Base-by-base conservation (phyloP, 2,113 vertebrate species). In the Sphaerodactylus townsendi region DNA sequence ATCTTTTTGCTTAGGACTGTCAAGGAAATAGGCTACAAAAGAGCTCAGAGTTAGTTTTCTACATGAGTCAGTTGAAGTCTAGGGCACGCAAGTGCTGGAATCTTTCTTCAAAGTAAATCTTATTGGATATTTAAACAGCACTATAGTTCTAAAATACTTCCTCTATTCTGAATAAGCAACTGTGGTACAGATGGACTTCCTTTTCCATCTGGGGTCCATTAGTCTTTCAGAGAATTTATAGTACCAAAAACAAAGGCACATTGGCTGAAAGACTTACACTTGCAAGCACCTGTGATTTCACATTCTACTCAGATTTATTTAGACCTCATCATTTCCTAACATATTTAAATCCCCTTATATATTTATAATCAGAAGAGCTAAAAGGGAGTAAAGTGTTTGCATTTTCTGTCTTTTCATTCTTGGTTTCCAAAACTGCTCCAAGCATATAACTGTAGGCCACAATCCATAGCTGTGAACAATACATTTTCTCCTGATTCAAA, bases 11-110 rank as follows among this genome's bases (percentile, higher is more conserved):
- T 76, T 90, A 86, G 62, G 41, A 62, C 4, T 66, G 46, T 39
- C 33, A 14, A 44, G 56, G 30, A 87, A 35, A 71, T 84, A 89
- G 56, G 2, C 76, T 72, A 50, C 33, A 75, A n/a, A 9, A 79
- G 77, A 85, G 4, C 39, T 9, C 70, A 74, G 81, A 86, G 41
- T 65, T 64, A 71, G 19, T 73, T 53, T 5, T 77, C 10, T 72
- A 62, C 82, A 83, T 37, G 56, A 64, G 7, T 73, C 78, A 86
- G 53, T 69, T 81, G 44, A 66, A 80, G 85, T 86, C 65, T 48
- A 62, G 59, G 59, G 25, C 59, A 62, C 59, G 21, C 59, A 62
- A 8, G 25, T 62, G 59, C 25, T 28, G 59, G 59, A 62, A 25
- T 28, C 23, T 25, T 62, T 62, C 59, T 62, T 62, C 23, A 8